Conservation (phyloP, 2,113 vertebrate species). For the Lynx canadensis region DNA sequence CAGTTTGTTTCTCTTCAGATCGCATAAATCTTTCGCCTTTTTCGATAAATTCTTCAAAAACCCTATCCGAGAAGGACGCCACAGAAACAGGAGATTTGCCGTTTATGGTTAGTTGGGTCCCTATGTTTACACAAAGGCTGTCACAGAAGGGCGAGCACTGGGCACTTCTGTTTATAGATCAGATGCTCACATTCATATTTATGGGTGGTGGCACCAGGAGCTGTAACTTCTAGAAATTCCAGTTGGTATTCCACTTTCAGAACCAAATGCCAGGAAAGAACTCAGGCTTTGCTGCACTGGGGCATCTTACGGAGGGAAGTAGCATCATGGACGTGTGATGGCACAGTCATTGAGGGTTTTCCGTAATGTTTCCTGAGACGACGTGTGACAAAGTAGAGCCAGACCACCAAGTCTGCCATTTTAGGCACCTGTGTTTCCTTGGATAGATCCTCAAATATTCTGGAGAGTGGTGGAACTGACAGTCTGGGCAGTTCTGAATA, state of each 20-base stretch:
- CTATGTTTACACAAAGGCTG: no score
- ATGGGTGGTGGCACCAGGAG: rapidly evolving
- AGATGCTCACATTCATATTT: rapidly evolving
- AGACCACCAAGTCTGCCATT: neutral
- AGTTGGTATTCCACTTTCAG: neutral
- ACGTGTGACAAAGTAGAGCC: rapidly evolving
- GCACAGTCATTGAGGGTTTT: neutral
- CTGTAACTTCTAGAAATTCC: neutral
- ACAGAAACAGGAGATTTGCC: neutral
- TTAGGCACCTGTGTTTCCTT: neutral
- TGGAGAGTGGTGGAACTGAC: neutral
- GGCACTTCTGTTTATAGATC: neutral
- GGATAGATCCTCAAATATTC: neutral
- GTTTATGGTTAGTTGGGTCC: no score
- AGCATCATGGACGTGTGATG: rapidly evolving
- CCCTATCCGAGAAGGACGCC: neutral
- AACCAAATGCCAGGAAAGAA: neutral
- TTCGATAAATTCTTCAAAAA: neutral
- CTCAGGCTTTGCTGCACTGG: no score
- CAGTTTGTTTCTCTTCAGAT: no score
- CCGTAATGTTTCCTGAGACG: neutral
- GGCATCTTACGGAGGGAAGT: neutral
- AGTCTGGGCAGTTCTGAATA: neutral
- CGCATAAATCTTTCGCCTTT: no score
- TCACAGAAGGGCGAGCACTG: neutral